These are phyloP conservation scores for Cataglyphis altisquamis DNA, from an alignment of 2,888 invertebrate genomes.

Conservation along the genomic window DNA sequence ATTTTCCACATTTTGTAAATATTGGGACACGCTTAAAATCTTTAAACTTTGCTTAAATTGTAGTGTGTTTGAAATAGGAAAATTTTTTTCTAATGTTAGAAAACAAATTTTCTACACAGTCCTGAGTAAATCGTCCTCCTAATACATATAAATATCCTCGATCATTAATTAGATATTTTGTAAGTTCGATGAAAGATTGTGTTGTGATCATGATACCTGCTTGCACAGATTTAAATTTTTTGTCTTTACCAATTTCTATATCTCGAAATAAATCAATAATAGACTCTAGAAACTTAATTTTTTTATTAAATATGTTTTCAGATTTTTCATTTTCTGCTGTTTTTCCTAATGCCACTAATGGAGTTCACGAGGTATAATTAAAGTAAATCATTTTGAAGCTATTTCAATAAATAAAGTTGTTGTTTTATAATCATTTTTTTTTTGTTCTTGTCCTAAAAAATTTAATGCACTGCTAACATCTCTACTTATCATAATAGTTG, in stretches of 20 bases:
- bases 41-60: slow-evolving; percentile 20
- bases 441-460: too few relatives aligned
- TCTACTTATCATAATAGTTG: slow-evolving; percentile 19
- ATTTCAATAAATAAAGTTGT: slow-evolving; percentile 34
- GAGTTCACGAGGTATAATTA: slow-evolving; percentile 16
- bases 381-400: not conserved
- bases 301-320: not conserved
- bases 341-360: slow-evolving; percentile 9
- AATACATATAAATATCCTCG: slow-evolving; percentile 19
- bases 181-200: slow-evolving; percentile 18
- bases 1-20: not conserved
- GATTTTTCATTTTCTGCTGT: not conserved
- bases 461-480: slow-evolving; percentile 3
- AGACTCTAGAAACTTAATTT: slow-evolving; percentile 17
- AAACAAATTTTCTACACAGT: slow-evolving; percentile 10
- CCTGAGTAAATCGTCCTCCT: not conserved
- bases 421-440: not conserved
- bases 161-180: slow-evolving; percentile 24
- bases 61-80: not conserved
- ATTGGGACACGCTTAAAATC: not conserved
- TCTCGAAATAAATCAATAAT: not conserved
- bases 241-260: not conserved
- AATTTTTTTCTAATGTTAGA: slow-evolving; percentile 16
- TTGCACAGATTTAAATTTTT: slow-evolving; percentile 33
- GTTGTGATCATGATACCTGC: slow-evolving; percentile 20